phyloP scores from a whole-genome alignment of 2,888 invertebrate genomes.

The Mylabris sibirica region DNA sequence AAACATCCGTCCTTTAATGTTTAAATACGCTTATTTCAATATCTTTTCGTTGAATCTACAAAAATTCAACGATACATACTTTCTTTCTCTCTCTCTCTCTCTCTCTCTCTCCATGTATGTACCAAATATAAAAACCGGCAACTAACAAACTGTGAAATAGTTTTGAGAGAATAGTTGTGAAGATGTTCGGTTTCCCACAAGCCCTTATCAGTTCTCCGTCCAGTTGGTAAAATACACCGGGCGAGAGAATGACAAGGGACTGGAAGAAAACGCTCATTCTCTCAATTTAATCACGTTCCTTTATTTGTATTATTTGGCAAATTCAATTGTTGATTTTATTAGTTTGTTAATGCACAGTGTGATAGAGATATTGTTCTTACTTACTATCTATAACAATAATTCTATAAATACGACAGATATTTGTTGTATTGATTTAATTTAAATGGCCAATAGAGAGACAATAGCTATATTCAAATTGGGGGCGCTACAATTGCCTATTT shows the following conservation, averaged over 20 bases:
- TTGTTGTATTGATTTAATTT: conserved; percentile 9
- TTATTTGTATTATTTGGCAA: not conserved
- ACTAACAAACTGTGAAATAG: not conserved
- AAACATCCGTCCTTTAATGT: conserved; percentile 28
- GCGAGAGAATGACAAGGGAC: conserved; percentile 95
- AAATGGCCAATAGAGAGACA: conserved; percentile 27
- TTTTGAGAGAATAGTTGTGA: conserved; percentile 44
- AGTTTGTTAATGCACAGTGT: not conserved
- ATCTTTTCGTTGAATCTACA: not conserved
- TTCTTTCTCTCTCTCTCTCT: not conserved
- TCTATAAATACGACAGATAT: not conserved
- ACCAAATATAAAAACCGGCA: too few relatives aligned
- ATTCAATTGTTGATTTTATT: not conserved
- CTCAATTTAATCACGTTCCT: conserved; percentile 4
- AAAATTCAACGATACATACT: not conserved
- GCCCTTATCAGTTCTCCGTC: conserved; percentile 99
- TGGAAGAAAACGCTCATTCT: conserved; percentile 59
- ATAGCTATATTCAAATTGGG: conserved; percentile 28
- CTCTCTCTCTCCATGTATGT: too few relatives aligned
- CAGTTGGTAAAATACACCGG: conserved; percentile 88
- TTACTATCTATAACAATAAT: not conserved
- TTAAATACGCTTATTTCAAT: conserved; percentile 32
- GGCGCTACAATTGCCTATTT: conserved; percentile 27
- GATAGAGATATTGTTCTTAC: not conserved
- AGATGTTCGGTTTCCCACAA: conserved; percentile 71